Base-by-base conservation (phyloP, 2,888 invertebrate genomes). In the Yponomeuta malinellus region DNA sequence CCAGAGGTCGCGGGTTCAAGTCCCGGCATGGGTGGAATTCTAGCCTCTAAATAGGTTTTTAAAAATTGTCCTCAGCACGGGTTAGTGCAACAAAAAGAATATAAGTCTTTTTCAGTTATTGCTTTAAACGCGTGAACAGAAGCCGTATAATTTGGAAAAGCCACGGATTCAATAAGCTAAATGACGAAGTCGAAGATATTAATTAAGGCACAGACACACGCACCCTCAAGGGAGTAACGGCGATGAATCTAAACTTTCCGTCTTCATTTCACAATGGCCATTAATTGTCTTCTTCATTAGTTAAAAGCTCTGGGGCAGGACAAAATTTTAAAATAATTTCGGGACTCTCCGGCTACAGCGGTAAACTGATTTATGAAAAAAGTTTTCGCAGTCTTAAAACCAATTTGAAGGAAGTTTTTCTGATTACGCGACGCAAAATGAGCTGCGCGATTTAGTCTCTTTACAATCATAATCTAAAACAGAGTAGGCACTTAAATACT, bases 381-480 rank as follows among this genome's bases (percentile, higher is more conserved):
- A 85, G 83, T 87, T 86, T 59, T 77, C 69, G 76, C 78, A 82
- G 81, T 79, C 82, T 83, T 80, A 81, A 81, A 84, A 85, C 82
- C 82, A 85, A 59, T 85, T 87, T 83, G 77, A 76, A 76, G 76
- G 80, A 84, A 83, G 79, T 83, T 85, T 81, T 43, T 83, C 82
- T 80, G 81, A 82, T 82, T 80, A 83, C 78, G 78, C 78, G 80
- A 76, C 77, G 77, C 77, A 76, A 76, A 79, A 79, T 79, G 79
- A 77, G 77, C 78, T 78, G 77, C 78, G 52, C 52, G 52, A 52
- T 59, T 63, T 78, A 81, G 82, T 82, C 77, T 78, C 76, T 81
- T 43, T 79, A 78, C 65, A 65, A 65, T 65, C 12, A 33, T 65
- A 65, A 65, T 65, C 33, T 10, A 65, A 59, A 59, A 59, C 15